phyloP scores from a whole-genome alignment of 2,797 vertebrate genomes.

The Phalloptychus januarius region DNA sequence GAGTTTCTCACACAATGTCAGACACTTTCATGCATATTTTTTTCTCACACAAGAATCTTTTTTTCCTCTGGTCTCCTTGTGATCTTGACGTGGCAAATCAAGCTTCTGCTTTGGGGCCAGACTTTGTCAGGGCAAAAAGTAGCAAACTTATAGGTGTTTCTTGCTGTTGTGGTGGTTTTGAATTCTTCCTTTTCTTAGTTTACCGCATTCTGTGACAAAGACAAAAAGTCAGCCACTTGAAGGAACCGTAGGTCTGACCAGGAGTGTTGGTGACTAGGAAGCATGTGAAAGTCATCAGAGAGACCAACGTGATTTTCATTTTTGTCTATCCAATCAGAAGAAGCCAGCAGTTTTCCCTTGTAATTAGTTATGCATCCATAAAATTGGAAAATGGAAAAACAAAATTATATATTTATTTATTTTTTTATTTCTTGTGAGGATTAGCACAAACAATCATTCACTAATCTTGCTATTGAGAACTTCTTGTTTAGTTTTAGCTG shows the following conservation, averaged over 20 bases:
- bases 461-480: not conserved
- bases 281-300: constrained; percentile 79
- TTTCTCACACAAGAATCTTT: constrained; percentile 39
- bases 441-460: not conserved
- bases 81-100: constrained; percentile 46
- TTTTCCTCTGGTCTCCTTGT: constrained; percentile 42
- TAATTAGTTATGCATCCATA: constrained; percentile 8
- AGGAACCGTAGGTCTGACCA: constrained; percentile 50
- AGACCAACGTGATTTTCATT: constrained; percentile 72
- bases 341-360: constrained; percentile 33
- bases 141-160: constrained; percentile 40
- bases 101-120: constrained; percentile 31
- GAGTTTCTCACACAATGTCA: constrained; percentile 46
- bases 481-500: not conserved
- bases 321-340: constrained; percentile 36
- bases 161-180: constrained; percentile 14
- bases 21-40: constrained; percentile 32
- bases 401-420: not conserved
- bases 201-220: constrained; percentile 20
- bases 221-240: constrained; percentile 33
- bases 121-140: constrained; percentile 47
- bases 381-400: not conserved
- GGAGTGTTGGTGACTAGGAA: constrained; percentile 50
- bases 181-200: constrained; percentile 12
- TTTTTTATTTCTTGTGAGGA: not conserved